A percentile compares a stretch with the other conserved stretches of the same genome.
These are phyloP conservation scores for Tetranychus urticae DNA, from an alignment of 1,140 invertebrate genomes.

Conservation along the genomic window DNA sequence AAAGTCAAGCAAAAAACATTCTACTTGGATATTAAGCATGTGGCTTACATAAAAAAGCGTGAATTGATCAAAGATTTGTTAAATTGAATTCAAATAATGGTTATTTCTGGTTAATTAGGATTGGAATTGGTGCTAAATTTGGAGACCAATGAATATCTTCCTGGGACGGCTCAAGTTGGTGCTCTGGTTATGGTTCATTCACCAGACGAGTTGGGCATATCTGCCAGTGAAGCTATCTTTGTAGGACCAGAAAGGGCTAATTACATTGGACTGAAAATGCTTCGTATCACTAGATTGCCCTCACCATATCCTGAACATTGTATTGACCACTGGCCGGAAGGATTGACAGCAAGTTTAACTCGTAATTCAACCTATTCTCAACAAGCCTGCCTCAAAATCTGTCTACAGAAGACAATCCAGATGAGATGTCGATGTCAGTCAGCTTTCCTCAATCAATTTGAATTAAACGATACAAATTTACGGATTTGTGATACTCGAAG, in stretches of 20 bases:
- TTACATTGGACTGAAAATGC: conserved; percentile 12
- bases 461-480: conserved; percentile 6
- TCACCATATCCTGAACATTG: conserved; percentile 11
- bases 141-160: conserved; percentile 9
- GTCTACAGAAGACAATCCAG: conserved; percentile 10
- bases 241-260: conserved; percentile 7
- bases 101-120: background rate
- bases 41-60: background rate
- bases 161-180: conserved; percentile 9
- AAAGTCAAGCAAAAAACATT: too few species aligned
- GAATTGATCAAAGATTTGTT: background rate
- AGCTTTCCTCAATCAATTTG: conserved; percentile 7
- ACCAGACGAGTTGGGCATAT: conserved; percentile 8
- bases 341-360: conserved; percentile 3
- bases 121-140: conserved; percentile 11
- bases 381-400: conserved; percentile 11
- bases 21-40: too few species aligned
- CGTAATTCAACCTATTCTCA: conserved; percentile 10
- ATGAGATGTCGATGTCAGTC: conserved; percentile 10
- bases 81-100: background rate
- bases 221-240: conserved; percentile 5
- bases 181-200: conserved; percentile 10
- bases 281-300: conserved; percentile 11
- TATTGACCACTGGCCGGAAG: conserved; percentile 9
- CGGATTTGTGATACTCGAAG: conserved; percentile 10